A percentile compares a stretch with the other conserved stretches of the same genome.
Evolutionary conservation across 2,113 vertebrate genomes (phyloP).

Genomic region (Formicarius rufipectus): DNA sequence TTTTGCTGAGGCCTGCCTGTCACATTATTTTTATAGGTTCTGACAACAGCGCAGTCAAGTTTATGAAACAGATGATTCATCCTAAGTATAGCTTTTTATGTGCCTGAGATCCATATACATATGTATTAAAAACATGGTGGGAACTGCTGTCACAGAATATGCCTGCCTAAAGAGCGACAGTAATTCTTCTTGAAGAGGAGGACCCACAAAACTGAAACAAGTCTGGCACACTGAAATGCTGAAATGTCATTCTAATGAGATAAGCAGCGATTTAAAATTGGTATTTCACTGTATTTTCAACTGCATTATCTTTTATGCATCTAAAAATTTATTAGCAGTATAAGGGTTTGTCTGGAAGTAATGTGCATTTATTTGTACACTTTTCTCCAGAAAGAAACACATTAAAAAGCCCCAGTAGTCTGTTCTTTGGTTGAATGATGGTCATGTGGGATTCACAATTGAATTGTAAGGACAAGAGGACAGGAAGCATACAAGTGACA

Average conservation of each 20-base stretch:
- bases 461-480: conserved; percentile 57
- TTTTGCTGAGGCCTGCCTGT: conserved; percentile 10
- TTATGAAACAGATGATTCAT: conserved; percentile 46
- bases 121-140: conserved; percentile 25
- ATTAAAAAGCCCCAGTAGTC: neutral
- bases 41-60: conserved; percentile 29
- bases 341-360: conserved; percentile 12
- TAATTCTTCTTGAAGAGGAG: neutral
- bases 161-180: neutral
- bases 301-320: conserved; percentile 14
- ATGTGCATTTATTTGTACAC: neutral
- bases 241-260: conserved; percentile 15
- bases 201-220: neutral
- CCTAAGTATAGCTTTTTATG: conserved; percentile 4
- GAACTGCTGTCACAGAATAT: neutral
- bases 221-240: neutral
- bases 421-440: conserved; percentile 45
- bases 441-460: conserved; percentile 43
- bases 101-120: neutral
- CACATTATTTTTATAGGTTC: conserved; percentile 39
- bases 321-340: conserved; percentile 33
- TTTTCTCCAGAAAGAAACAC: conserved; percentile 15
- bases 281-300: neutral
- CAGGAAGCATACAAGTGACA: conserved; percentile 54
- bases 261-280: conserved; percentile 4